Base-by-base conservation (phyloP, 1,140 invertebrate species). In the Drosophila hydei region DNA sequence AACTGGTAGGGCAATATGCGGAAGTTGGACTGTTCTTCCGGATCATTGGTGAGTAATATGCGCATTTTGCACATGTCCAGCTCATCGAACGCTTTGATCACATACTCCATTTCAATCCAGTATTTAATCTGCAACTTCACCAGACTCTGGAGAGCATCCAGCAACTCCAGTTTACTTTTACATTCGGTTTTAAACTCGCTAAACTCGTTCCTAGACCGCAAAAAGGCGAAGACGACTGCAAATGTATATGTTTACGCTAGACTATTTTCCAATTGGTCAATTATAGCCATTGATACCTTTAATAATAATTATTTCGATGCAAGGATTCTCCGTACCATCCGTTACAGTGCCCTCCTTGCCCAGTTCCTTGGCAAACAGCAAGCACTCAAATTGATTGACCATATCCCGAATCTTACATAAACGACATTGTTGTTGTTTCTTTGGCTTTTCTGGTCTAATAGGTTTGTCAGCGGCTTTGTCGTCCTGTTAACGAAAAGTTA, bases 61-160 rank as follows among this genome's bases (percentile, higher is more conserved):
- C 95, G 90, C 40, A 94, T 93, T 69, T 95, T 96, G 19, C 95
- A 95, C 94, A 96, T 96, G 70, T 94, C 93, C 23, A 97, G 79
- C 92, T 97, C 96, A 92, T 97, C 96, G 43, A 94, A 92, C 7
- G 94, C 93, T 27, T 91, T 91, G 1, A 91, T 76, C 14, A 90
- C 77, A 55, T 81, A 91, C 43, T 92, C 91, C 23, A 79, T 76
- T 62, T 92, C 91, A 30, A 91, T 91, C 91, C 91, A 92, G 42
- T 77, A 79, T 23, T 91, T 91, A 0, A 77, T 75, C n/a, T 79
- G 72, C 12, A 70, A 43, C 89, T 94, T 95, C 77, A 95, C 96
- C 90, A 96, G 94, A 80, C 94, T 94, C 77, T 95, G 95, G 63
- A 95, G 67, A 0, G 83, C 87, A 19, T 95, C 93, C 36, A 96